These are phyloP conservation scores for Pseudorhombus dupliciocellatus DNA, from an alignment of 2,113 vertebrate genomes.

Conservation along the genomic window DNA sequence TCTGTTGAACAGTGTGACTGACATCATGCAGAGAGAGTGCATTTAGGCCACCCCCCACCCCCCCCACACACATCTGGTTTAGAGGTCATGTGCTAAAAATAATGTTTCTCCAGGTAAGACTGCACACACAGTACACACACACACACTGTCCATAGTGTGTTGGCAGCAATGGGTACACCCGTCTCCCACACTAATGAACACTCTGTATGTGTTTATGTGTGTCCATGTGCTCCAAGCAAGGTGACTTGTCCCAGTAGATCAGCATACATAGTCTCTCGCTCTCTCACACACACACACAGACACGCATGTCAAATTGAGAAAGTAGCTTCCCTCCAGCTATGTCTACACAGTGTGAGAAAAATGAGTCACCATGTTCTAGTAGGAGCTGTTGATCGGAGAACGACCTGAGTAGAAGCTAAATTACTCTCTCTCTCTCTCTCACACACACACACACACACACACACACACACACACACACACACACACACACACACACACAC, in stretches of 20 bases:
- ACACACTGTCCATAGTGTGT: slow-evolving; percentile 6
- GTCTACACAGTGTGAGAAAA: not conserved
- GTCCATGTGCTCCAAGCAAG: slow-evolving; percentile 22
- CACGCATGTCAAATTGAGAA: too few species aligned
- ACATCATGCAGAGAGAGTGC: not conserved
- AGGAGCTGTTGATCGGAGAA: too few species aligned
- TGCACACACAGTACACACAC: not conserved
- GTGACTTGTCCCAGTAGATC: slow-evolving; percentile 55
- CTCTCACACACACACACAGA: slow-evolving; percentile 23
- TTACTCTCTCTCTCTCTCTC: too few species aligned
- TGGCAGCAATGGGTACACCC: not conserved
- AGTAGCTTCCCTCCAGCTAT: not conserved
- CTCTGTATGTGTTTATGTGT: not conserved
- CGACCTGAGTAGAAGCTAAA: too few species aligned
- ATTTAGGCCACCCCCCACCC: not conserved
- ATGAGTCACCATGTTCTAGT: too few species aligned
- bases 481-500: too few species aligned
- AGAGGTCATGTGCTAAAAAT: slow-evolving; percentile 8
- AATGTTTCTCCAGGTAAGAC: not conserved
- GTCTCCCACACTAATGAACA: slow-evolving; percentile 32
- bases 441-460: too few species aligned
- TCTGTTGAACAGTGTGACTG: not conserved
- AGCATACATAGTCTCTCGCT: slow-evolving; percentile 24
- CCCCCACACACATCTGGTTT: not conserved
- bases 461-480: too few species aligned